Evolutionary conservation across 2,113 vertebrate species (phyloP).

Genomic region (Orcinus orca): DNA sequence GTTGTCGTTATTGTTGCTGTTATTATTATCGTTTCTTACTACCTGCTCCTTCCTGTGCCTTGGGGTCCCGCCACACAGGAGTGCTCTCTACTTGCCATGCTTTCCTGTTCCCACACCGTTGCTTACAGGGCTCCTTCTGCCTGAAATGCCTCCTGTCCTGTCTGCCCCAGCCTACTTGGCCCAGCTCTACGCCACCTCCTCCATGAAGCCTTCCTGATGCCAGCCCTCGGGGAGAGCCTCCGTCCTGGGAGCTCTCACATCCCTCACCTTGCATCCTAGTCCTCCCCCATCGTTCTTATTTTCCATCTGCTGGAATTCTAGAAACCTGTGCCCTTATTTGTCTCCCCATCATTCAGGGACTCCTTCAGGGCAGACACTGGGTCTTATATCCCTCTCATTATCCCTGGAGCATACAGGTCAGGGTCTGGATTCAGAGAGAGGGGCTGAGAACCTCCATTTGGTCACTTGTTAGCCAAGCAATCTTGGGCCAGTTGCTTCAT

Average conservation of each 20-base stretch:
- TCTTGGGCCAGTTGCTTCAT: not conserved
- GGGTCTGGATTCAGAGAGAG: not conserved
- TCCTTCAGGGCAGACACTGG: not conserved
- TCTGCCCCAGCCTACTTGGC: not conserved
- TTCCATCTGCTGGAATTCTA: not conserved
- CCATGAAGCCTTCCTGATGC: not conserved
- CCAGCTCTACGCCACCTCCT: not conserved
- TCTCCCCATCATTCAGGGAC: not conserved
- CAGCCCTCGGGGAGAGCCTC: not conserved
- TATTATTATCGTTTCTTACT: rapidly evolving
- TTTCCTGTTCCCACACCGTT: not conserved
- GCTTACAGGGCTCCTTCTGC: not conserved
- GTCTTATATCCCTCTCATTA: not conserved
- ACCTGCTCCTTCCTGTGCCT: no score
- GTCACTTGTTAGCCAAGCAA: not conserved
- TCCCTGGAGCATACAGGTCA: not conserved
- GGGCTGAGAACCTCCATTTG: not conserved
- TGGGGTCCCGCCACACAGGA: rapidly evolving
- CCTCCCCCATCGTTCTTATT: rapidly evolving
- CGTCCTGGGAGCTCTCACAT: no score
- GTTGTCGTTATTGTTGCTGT: rapidly evolving
- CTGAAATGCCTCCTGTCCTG: not conserved
- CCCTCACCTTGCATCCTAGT: not conserved
- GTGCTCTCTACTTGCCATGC: not conserved
- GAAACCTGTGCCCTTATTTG: not conserved